Evolutionary conservation across 2,888 invertebrate genomes (phyloP), one percentile per base, ranked within the genome.

Genomic region (Leptinotarsa tumamoca): DNA sequence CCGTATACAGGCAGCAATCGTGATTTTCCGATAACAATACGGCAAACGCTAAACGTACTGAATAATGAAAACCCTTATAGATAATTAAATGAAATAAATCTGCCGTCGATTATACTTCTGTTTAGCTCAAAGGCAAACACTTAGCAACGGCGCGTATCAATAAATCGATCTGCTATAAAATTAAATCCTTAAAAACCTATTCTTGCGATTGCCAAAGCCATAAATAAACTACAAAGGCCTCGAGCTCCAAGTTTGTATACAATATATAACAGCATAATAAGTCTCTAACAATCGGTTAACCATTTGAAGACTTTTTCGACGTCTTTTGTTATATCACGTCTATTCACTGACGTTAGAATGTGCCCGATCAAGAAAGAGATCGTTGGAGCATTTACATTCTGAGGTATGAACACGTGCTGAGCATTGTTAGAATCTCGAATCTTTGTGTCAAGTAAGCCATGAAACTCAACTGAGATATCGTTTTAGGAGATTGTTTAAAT

Each of bases 241-340:
- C 70, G 79, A 79, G 80, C 76, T 79, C 79, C 73, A 82, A 82
- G 83, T 84, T 83, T 83, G 82, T 84, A 82, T 83, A 84, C 82
- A 83, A 81, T 83, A 77, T 74, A 80, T 83, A 84, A 83, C 82
- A 82, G 82, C 81, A 84, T 84, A 84, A 84, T 84, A 82, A 83
- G 79, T 77, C 79, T 75, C 82, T 79, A 83, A 83, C 82, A 84
- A 83, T 84, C 81, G 83, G 83, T 83, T 84, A 84, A 84, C 84
- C 84, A 83, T 84, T 84, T 81, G 81, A 74, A 79, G 77, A 81
- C 82, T 82, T 83, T 82, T 82, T 80, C 73, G 80, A 73, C 71
- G 76, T 63, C 81, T 79, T 78, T 84, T 84, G 83, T 83, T 80
- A 50, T 74, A 79, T 84, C 84, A 84, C 84, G 83, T 84, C 84